phyloP scores from a whole-genome alignment of 2,797 vertebrate genomes.

The Falco novaeseelandiae region DNA sequence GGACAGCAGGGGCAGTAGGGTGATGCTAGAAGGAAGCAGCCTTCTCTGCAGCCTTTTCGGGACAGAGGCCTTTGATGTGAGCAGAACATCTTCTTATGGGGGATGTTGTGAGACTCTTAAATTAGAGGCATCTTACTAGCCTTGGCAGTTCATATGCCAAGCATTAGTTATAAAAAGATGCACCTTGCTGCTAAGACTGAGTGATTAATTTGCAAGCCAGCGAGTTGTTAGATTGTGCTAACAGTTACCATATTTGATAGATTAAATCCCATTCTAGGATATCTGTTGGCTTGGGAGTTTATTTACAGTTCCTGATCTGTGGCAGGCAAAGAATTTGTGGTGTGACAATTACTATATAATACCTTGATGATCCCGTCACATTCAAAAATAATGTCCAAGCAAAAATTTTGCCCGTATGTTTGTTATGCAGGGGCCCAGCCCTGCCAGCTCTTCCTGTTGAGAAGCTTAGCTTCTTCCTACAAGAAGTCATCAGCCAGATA shows the following conservation, averaged over 20 bases:
- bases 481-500: not conserved
- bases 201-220: slow-evolving; percentile 66
- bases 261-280: slow-evolving; percentile 25
- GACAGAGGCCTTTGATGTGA: accelerated
- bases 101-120: not conserved
- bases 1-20: not conserved
- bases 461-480: not conserved
- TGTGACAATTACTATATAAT: not conserved
- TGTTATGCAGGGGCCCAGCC: not conserved
- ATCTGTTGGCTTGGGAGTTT: slow-evolving; percentile 38
- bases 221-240: slow-evolving; percentile 34
- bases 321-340: not conserved
- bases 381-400: slow-evolving; percentile 9
- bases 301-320: slow-evolving; percentile 52
- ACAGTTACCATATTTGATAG: slow-evolving; percentile 66
- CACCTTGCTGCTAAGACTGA: slow-evolving; percentile 61
- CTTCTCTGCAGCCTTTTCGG: not conserved
- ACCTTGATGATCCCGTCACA: not conserved
- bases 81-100: not conserved
- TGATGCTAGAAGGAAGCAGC: not conserved
- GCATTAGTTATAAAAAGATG: slow-evolving; percentile 25
- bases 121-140: slow-evolving; percentile 36
- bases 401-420: not conserved
- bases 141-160: slow-evolving; percentile 20
- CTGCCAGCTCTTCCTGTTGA: not conserved